Evolutionary conservation across 2,113 vertebrate species (phyloP).

Genomic region (Leptosomus discolor): DNA sequence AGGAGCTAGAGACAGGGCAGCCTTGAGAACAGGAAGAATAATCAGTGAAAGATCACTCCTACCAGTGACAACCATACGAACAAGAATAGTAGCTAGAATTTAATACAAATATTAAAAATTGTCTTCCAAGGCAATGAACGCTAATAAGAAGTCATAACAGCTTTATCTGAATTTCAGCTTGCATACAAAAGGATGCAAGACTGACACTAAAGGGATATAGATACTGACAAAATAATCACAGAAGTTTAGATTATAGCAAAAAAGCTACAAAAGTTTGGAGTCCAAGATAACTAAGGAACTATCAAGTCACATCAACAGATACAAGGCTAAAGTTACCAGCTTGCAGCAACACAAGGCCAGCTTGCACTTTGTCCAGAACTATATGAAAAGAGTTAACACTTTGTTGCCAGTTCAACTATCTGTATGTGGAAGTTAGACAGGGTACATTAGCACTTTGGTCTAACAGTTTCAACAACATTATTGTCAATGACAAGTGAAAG

Average conservation of each 20-base stretch:
- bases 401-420: not conserved
- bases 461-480: not conserved
- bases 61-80: not conserved
- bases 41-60: not conserved
- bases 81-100: not conserved
- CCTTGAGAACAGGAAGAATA: not conserved
- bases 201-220: not conserved
- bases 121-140: not conserved
- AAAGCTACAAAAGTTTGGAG: not conserved
- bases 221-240: not conserved
- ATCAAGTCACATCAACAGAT: not conserved
- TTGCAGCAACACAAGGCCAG: not conserved
- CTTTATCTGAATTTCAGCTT: not conserved
- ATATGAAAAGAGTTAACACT: not conserved
- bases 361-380: not conserved
- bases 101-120: not conserved
- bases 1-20: not conserved
- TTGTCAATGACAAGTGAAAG: not conserved
- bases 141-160: not conserved
- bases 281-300: not conserved
- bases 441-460: not conserved
- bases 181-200: not conserved
- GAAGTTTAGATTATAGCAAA: not conserved
- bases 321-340: not conserved
- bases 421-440: not conserved